Evolutionary conservation across 2,797 vertebrate genomes (phyloP).

Genomic region (Cyclopterus lumpus): DNA sequence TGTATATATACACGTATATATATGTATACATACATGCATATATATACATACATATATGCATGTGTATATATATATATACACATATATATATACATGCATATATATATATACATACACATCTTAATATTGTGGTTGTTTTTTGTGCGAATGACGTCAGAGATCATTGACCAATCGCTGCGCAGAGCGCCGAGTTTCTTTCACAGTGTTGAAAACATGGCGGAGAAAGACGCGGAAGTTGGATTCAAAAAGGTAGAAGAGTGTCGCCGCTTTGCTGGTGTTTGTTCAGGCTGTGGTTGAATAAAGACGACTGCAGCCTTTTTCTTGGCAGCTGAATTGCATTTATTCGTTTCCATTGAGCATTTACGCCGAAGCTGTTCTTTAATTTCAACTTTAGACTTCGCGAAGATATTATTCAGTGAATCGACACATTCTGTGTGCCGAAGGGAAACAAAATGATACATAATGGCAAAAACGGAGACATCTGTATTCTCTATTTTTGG

Average conservation of each 20-base stretch:
- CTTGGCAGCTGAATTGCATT: neutral
- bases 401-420: neutral
- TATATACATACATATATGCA: too few relatives aligned
- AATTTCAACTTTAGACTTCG: neutral
- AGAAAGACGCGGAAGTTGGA: conserved; percentile 42
- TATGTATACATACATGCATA: too few relatives aligned
- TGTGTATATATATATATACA: too few relatives aligned
- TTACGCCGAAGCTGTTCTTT: fast-evolving
- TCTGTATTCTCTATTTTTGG: fast-evolving
- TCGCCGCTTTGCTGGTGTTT: fast-evolving
- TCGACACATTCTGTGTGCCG: conserved; percentile 7
- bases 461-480: too few relatives aligned
- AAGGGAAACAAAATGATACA: neutral
- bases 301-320: fast-evolving
- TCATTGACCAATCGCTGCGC: conserved; percentile 33
- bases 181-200: conserved; percentile 55
- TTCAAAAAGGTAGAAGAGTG: conserved; percentile 78
- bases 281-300: fast-evolving
- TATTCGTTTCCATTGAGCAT: neutral
- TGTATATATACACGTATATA: too few relatives aligned
- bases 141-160: conserved; percentile 22
- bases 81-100: too few relatives aligned
- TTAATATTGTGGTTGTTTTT: too few relatives aligned
- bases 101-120: too few relatives aligned
- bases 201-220: conserved; percentile 69